Conservation (phyloP, 2,113 vertebrate species). For the Crotalus viridis region DNA sequence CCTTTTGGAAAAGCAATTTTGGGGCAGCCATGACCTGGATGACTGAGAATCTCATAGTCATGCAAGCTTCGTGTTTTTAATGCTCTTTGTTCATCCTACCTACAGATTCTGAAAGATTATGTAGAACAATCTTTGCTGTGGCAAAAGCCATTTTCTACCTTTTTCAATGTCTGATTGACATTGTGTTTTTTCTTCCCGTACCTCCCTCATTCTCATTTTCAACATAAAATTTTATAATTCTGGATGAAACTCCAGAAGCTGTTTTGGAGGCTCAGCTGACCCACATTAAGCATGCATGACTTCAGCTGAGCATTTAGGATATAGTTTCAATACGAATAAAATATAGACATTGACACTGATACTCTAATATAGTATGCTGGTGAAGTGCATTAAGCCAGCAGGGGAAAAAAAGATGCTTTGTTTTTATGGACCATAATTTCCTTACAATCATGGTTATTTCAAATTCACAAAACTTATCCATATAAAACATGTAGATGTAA, state of each 20-base stretch:
- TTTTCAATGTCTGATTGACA: neutral
- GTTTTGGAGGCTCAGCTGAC: neutral
- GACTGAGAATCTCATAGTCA: too few relatives aligned
- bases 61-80: neutral
- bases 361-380: neutral
- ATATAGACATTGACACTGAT: neutral
- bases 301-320: neutral
- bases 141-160: neutral
- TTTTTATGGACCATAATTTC: neutral
- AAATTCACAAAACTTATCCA: neutral
- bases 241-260: neutral
- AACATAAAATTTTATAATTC: conserved; percentile 12
- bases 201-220: neutral
- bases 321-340: neutral
- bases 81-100: neutral
- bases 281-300: neutral
- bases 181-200: too few relatives aligned
- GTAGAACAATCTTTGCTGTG: neutral
- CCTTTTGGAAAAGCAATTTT: too few relatives aligned
- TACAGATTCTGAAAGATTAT: neutral
- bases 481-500: neutral
- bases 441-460: too few relatives aligned
- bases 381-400: neutral
- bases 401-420: neutral
- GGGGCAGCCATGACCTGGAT: too few relatives aligned